Base-by-base conservation (phyloP, 2,797 vertebrate species). In the Paedocypris micromegethes region DNA sequence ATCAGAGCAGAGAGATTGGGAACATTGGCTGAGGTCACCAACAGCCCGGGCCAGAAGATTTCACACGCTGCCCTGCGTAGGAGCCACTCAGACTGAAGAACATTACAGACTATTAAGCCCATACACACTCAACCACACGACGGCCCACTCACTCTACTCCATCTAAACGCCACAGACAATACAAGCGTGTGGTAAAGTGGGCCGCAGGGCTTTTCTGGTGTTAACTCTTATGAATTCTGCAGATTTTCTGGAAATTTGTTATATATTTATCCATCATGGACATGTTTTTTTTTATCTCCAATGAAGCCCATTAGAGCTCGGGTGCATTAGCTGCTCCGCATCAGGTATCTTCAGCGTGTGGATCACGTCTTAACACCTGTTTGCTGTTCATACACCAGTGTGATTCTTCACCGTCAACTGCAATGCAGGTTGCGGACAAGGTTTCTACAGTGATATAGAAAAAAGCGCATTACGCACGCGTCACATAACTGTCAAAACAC, bases 341-440 rank as follows among this genome's bases (percentile, higher is more conserved):
- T 3, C 2, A 4, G 0, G 0, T 4, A 23, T 23, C 48, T 6
- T 44, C 7, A 4, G 44, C 6, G 38, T 50, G 46, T 50, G 46
- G 9, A 49, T 47, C 39, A 53, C 7, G n/a, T 47, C 42, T 52
- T 43, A 5, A 38, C 48, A 4, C 7, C 58, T 42, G n/a, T 49
- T 42, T 6, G 42, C 7, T 38, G 42, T 9, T 49, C n/a, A 40
- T 6, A 44, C 46, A 65, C 41, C 5, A 3, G 6, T 54, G 47
- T 47, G 47, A 75, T 57, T 70, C 49, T 60, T 74, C 59, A 64
- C 63, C 64, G 46, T 56, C 57, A 72, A 49, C 57, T 56, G 62
- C 48, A 70, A 63, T 63, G 40, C 52, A 68, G 40, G 51, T 56
- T 48, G 68, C 57, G 63, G 53, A 72, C 57, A 72, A 72, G 72